Evolutionary conservation across 1,140 invertebrate species (phyloP).

Genomic region (Galendromus occidentalis): DNA sequence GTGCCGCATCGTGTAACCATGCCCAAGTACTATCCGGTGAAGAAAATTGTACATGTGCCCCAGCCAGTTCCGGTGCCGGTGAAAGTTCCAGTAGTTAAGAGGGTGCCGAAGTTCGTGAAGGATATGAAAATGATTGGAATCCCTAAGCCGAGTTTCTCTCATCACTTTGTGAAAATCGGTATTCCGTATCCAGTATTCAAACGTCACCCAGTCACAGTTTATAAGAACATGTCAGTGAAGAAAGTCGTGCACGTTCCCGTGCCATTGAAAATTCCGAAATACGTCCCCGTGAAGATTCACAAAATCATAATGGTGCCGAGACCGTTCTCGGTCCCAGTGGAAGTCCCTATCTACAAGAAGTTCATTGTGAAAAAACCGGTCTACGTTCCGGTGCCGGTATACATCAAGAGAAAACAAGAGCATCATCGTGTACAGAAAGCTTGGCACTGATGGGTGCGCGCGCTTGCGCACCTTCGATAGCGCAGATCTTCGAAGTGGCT

Average conservation of each 20-base stretch:
- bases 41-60: neutral
- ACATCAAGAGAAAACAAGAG: neutral
- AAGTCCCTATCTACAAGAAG: constrained; percentile 2
- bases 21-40: neutral
- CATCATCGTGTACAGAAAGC: neutral
- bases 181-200: constrained; percentile 4
- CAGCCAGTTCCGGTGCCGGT: neutral
- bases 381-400: constrained; percentile 1
- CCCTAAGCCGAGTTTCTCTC: constrained; percentile 7
- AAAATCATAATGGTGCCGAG: neutral
- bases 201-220: neutral
- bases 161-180: constrained; percentile 4
- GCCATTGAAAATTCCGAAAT: neutral
- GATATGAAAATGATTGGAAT: neutral
- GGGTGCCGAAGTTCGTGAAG: neutral
- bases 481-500: too few relatives aligned
- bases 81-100: neutral
- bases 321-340: neutral
- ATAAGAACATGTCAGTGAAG: neutral
- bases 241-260: neutral
- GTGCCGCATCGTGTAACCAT: neutral
- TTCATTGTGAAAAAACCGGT: neutral
- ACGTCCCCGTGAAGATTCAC: neutral
- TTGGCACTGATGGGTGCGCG: neutral
- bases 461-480: too few relatives aligned